A percentile compares a stretch with the other conserved stretches of the same genome.
Evolutionary conservation across 92 coral and sea anemone species (phyloP).

Genomic region (Phenganax marumi): DNA sequence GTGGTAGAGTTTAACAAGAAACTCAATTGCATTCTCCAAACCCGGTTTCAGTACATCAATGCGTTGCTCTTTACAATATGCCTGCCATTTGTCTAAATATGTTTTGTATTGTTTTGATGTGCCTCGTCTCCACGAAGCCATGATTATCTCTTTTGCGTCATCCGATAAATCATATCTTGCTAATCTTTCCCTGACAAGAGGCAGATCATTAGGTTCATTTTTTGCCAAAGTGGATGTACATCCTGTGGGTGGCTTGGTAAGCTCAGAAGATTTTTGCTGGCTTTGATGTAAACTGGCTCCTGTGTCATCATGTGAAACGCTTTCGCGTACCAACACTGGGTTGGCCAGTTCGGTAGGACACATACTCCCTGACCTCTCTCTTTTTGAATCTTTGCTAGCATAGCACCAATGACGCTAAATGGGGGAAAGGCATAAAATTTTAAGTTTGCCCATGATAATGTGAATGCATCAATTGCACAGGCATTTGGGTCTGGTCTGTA

Average conservation of each 20-base stretch:
- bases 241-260: slow-evolving; percentile 39
- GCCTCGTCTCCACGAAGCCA: slow-evolving; percentile 1
- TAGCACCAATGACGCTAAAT: not conserved
- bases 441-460: not conserved
- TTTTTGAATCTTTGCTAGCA: not conserved
- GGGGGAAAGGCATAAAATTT: not conserved
- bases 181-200: not conserved
- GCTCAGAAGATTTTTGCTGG: slow-evolving; percentile 25
- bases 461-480: not conserved
- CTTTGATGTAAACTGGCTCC: not conserved
- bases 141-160: not conserved
- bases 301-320: not conserved
- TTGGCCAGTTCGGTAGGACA: too few relatives aligned
- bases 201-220: not conserved
- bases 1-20: not conserved
- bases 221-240: slow-evolving; percentile 46
- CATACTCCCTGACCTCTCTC: not conserved
- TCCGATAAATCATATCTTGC: not conserved
- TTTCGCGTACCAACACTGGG: not conserved
- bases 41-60: too few relatives aligned
- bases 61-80: not conserved
- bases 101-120: not conserved
- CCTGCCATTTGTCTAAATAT: not conserved
- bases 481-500: not conserved
- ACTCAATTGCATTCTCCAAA: not conserved